Evolutionary conservation across 1,140 invertebrate genomes (phyloP).

Genomic region (Vollenhovia emeryi): DNA sequence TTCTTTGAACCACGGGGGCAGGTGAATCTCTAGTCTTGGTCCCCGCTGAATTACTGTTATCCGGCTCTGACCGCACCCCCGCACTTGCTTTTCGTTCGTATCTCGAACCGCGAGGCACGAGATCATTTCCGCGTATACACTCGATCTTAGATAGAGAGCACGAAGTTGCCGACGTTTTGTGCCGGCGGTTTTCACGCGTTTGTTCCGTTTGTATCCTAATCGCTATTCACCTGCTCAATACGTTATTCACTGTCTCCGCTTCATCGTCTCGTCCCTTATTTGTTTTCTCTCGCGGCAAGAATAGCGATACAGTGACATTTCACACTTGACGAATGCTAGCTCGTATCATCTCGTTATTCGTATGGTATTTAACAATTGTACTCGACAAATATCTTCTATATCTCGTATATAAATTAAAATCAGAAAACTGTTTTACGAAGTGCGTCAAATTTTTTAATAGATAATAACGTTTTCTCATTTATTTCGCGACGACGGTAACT

Average conservation of each 20-base stretch:
- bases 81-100: background rate
- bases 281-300: background rate
- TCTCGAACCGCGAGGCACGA: background rate
- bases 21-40: slow-evolving; percentile 78
- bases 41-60: slow-evolving; percentile 67
- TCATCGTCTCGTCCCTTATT: background rate
- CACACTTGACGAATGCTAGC: background rate
- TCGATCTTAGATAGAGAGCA: background rate
- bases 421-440: background rate
- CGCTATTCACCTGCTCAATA: background rate
- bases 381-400: background rate
- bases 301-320: background rate
- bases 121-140: slow-evolving; percentile 1
- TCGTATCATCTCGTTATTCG: background rate
- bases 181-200: background rate
- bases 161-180: background rate
- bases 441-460: background rate
- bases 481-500: background rate
- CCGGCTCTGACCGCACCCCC: slow-evolving; percentile 23
- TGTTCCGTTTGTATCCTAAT: background rate
- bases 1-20: slow-evolving; percentile 80
- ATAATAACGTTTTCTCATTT: too few relatives aligned
- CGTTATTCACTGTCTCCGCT: background rate
- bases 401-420: background rate
- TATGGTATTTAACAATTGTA: background rate